These are phyloP conservation scores for Triplophysa siluroides DNA, from an alignment of 2,113 vertebrate species.

Conservation along the genomic window DNA sequence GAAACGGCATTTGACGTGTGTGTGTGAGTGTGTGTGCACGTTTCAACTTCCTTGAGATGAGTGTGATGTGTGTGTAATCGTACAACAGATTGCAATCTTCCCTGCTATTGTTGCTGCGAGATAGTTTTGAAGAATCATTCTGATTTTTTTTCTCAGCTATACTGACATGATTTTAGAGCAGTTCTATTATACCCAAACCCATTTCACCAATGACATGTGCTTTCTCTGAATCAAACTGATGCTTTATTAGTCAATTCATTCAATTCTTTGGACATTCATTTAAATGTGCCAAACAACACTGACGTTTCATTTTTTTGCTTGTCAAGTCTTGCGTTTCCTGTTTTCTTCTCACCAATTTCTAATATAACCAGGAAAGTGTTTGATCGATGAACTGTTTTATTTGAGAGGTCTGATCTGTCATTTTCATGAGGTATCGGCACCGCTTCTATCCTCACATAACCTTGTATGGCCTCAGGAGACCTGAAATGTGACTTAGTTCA, in stretches of 20 bases:
- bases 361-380: not conserved
- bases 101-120: slow-evolving; percentile 19
- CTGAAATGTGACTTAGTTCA: no score
- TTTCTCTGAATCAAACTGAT: not conserved
- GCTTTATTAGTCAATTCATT: not conserved
- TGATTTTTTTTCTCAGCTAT: not conserved
- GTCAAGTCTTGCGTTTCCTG: not conserved
- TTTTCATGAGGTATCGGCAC: no score
- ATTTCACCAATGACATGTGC: not conserved
- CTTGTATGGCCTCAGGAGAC: no score
- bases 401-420: no score
- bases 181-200: not conserved
- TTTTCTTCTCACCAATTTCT: not conserved
- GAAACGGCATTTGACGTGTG: not conserved
- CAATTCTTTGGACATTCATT: not conserved
- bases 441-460: no score
- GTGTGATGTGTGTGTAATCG: slow-evolving; percentile 3
- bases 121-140: not conserved
- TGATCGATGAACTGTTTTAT: no score
- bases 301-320: not conserved
- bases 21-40: not conserved
- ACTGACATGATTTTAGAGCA: slow-evolving; percentile 17
- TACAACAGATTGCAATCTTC: slow-evolving; percentile 1
- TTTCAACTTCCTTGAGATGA: not conserved
- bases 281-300: not conserved